Base-by-base conservation (phyloP, 1,140 invertebrate species). In the Mya arenaria region DNA sequence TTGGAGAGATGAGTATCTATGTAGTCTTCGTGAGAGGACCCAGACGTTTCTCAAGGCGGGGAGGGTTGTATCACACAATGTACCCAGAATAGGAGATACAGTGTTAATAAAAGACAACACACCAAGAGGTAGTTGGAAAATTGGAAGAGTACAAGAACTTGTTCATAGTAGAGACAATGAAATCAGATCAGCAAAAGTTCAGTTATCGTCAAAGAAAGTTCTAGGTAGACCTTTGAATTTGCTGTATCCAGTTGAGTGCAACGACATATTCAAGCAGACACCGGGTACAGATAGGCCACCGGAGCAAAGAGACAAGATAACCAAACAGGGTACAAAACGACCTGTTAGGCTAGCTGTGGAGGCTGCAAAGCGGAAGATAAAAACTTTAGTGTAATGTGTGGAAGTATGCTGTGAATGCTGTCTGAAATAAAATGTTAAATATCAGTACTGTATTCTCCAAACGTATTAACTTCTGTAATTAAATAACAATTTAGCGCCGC, bases 61-160 rank as follows among this genome's bases (percentile, higher is more conserved):
- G 17, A 44, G 66, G 32, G 48, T 69, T 48, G 37, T 44, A 25
- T 69, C 66, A 17, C 5, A n/a, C 1, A 25, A 17, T n/a, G 32
- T 37, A 25, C 66, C 66, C 23, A 37, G 39, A 44, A 41, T 44
- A 48, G 44, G 66, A 30, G 66, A 52, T 41, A 25, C 48, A 48
- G 32, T 23, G 23, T 41, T 69, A 28, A 41, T 69, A 30, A 69
- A 69, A 44, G 65, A 69, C 32, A 41, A 69, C n/a, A 36, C 48
- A n/a, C 19, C 66, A 39, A 34, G 66, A 25, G 48, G 39, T 48
- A 28, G 44, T 25, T 69, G 39, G 37, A 69, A 69, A 52, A 69
- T 41, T 2, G 66, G 37, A 25, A 44, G 66, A 69, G 34, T 68
- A 17, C 32, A 17, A 13, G 39, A 37, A 68, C 37, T 68, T n/a